phyloP scores from a whole-genome alignment of 2,797 vertebrate species.

The Cichlasoma orientale region DNA sequence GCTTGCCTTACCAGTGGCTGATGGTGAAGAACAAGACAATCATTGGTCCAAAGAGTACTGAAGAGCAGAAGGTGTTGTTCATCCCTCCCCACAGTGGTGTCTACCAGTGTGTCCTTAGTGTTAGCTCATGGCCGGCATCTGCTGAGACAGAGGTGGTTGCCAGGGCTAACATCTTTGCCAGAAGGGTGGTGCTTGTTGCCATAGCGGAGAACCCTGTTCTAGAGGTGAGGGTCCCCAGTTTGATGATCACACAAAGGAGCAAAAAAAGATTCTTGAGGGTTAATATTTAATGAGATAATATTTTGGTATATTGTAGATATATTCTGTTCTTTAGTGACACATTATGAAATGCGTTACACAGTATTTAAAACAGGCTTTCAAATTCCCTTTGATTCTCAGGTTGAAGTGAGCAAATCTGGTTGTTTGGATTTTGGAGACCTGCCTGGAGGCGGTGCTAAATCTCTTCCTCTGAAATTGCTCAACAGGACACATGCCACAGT shows the following conservation, averaged over 20 bases:
- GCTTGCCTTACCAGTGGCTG: conserved; percentile 86
- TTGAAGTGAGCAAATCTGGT: conserved; percentile 83
- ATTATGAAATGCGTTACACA: neutral
- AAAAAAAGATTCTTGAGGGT: neutral
- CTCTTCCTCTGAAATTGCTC: conserved; percentile 88
- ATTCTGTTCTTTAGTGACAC: neutral
- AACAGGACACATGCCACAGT: conserved; percentile 91
- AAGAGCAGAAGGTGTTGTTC: conserved; percentile 93
- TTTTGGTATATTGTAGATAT: neutral
- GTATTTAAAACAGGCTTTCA: neutral
- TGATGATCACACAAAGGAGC: neutral
- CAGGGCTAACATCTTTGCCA: conserved; percentile 87
- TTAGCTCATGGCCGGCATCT: conserved; percentile 94
- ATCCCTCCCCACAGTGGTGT: conserved; percentile 88
- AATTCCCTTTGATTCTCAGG: conserved; percentile 71
- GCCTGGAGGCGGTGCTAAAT: conserved; percentile 84
- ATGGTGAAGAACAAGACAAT: conserved; percentile 95
- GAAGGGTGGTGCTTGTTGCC: conserved; percentile 88
- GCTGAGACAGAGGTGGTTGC: conserved; percentile 84
- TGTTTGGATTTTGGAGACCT: conserved; percentile 93
- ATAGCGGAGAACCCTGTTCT: conserved; percentile 90
- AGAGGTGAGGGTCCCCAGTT: conserved; percentile 77
- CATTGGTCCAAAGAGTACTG: conserved; percentile 88
- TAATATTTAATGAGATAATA: neutral
- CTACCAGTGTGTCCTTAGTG: conserved; percentile 89